Percentiles rank a stretch among this genome's conserved stretches.
These are phyloP conservation scores for Omphaloscelis lunosa DNA, from an alignment of 2,888 invertebrate genomes.

Conservation along the genomic window DNA sequence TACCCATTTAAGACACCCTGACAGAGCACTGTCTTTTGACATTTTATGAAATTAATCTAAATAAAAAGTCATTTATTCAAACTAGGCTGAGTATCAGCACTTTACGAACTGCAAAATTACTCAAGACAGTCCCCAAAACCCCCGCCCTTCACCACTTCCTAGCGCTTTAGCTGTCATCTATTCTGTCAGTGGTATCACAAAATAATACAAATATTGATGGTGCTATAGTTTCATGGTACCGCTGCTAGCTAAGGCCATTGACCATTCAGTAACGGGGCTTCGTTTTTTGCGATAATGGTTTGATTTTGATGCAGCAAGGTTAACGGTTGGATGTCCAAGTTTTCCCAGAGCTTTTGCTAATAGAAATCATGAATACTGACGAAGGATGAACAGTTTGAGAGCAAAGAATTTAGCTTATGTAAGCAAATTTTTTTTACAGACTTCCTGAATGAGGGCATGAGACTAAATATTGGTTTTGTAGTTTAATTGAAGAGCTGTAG, in stretches of 20 bases:
- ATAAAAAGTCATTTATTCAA: too few relatives aligned
- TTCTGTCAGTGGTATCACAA: neutral
- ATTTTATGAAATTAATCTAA: neutral
- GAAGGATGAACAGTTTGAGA: neutral
- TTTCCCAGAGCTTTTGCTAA: neutral
- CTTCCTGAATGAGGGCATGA: neutral
- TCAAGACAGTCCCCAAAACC: too few relatives aligned
- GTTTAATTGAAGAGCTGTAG: too few relatives aligned
- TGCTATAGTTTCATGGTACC: constrained; percentile 2
- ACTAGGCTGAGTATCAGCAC: too few relatives aligned
- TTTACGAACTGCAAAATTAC: too few relatives aligned
- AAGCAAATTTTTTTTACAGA: neutral
- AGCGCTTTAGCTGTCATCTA: too few relatives aligned
- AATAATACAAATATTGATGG: constrained; percentile 32
- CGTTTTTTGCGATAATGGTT: constrained; percentile 19
- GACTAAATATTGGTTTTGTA: neutral
- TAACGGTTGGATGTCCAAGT: neutral
- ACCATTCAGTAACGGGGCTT: constrained; percentile 29
- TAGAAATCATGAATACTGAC: neutral
- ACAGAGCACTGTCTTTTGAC: neutral
- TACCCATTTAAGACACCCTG: neutral
- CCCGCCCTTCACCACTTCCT: too few relatives aligned
- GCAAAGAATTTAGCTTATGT: neutral
- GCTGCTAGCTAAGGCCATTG: constrained; percentile 28
- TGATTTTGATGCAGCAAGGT: constrained; percentile 21